These are phyloP conservation scores for Ceramica pisi DNA, from an alignment of 2,888 invertebrate genomes.

Conservation along the genomic window DNA sequence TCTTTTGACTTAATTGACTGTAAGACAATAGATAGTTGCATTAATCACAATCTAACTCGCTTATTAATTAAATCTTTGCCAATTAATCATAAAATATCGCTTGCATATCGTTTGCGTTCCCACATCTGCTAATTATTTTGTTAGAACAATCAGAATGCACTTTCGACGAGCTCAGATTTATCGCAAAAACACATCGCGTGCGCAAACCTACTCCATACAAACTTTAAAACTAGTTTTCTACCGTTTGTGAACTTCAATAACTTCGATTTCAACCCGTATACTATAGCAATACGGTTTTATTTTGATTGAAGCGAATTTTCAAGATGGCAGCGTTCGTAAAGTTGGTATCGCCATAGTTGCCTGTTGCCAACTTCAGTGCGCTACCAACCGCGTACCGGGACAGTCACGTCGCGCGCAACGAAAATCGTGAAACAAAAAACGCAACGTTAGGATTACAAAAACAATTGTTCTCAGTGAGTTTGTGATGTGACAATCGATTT, in stretches of 20 bases:
- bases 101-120: slow-evolving; percentile 49
- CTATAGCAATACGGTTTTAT: not conserved
- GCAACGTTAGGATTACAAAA: slow-evolving; percentile 30
- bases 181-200: slow-evolving; percentile 65
- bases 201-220: slow-evolving; percentile 39
- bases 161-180: slow-evolving; percentile 61
- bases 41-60: slow-evolving; percentile 1
- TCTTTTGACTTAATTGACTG: slow-evolving; percentile 11
- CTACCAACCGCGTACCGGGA: slow-evolving; percentile 15
- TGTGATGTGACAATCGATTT: slow-evolving; percentile 30
- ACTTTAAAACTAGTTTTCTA: slow-evolving; percentile 41
- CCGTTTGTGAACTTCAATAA: slow-evolving; percentile 8
- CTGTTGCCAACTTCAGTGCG: slow-evolving; percentile 62
- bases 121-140: slow-evolving; percentile 47
- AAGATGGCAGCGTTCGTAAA: slow-evolving; percentile 36
- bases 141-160: slow-evolving; percentile 61
- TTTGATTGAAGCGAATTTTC: slow-evolving; percentile 5
- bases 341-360: slow-evolving; percentile 36
- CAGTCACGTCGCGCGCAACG: slow-evolving; percentile 30
- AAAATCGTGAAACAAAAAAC: slow-evolving; percentile 32
- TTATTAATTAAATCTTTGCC: slow-evolving; percentile 20
- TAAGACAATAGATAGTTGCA: slow-evolving; percentile 6
- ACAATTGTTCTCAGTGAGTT: slow-evolving; percentile 28
- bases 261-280: slow-evolving; percentile 27
- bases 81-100: slow-evolving; percentile 26